Base-by-base conservation (phyloP, 30 jellyfish, hydroid and myxozoan genomes). In the Aurelia sp. region DNA sequence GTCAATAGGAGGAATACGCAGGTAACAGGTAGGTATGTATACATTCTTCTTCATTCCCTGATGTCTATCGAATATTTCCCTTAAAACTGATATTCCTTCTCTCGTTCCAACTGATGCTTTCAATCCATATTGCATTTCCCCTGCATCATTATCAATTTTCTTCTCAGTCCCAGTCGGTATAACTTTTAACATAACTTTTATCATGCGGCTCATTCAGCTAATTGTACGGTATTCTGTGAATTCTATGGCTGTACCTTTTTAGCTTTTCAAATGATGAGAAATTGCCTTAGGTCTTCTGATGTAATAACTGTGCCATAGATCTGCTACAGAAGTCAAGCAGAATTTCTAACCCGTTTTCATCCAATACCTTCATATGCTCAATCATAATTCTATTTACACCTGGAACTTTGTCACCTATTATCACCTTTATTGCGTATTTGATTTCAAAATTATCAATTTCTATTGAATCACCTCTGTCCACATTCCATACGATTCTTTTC, bases 221-320 rank as follows among this genome's bases (percentile, higher is more conserved):
- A 65, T 65, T 19, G 76, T 65, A 20, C 76, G 76, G 48, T 65
- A 22, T 65, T 65, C 76, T 65, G 76, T 65, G 3, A 15, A 65
- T 20, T 0, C 2, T 3, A 31, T 65, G 76, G 76, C 21, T 33
- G 1, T 65, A 19, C 48, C 3, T 3, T 65, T 33, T 65, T 65
- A 16, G 76, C 17, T 33, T 0, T 12, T 33, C 17, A 0, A 0
- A 65, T 65, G 76, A 65, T 19, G 76, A 65, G 48, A 65, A 2
- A 19, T 16, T 2, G 48, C 30, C 76, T 0, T 21, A 65, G 76
- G 48, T 65, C 30, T 65, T n/a, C n/a, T 19, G 76, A 20, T 19
- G 3, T 65, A 19, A 19, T 33, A 2, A 1, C 1, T 19, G 2
- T 65, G 48, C 17, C 48, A 13, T 65, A 65, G 76, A 65, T 1